These are phyloP conservation scores for Geococcyx californianus DNA, from an alignment of 2,113 vertebrate species.

Conservation along the genomic window DNA sequence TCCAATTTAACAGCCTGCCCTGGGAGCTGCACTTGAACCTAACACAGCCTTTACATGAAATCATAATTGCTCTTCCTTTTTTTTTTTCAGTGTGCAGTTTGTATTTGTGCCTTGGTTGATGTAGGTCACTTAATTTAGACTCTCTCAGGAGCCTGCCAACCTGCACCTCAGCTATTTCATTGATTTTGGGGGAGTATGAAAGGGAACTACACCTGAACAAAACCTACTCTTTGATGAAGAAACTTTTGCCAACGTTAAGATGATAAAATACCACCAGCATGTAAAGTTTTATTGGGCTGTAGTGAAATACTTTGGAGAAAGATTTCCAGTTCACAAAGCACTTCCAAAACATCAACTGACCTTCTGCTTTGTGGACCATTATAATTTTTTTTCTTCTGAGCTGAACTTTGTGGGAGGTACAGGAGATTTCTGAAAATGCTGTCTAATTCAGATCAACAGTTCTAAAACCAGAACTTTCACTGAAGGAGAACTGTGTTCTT, in stretches of 20 bases:
- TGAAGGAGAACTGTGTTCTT: neutral
- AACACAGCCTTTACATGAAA: neutral
- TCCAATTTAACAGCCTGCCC: neutral
- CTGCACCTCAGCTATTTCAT: neutral
- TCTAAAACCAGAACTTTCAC: neutral
- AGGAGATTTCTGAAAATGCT: neutral
- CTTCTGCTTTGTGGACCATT: constrained; percentile 15
- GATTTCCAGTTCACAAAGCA: constrained; percentile 65
- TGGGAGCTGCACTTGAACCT: neutral
- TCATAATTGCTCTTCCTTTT: neutral
- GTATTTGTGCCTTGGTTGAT: neutral
- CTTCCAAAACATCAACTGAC: constrained; percentile 16
- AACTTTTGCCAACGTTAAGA: constrained; percentile 56
- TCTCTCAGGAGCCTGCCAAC: neutral
- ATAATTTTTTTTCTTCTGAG: constrained; percentile 28
- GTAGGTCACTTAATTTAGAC: neutral
- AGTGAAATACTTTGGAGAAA: constrained; percentile 56
- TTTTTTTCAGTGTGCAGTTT: neutral
- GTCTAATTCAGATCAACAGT: neutral
- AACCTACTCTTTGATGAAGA: constrained; percentile 50
- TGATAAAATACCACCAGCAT: constrained; percentile 30
- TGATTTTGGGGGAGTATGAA: constrained; percentile 29
- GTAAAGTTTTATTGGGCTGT: constrained; percentile 31
- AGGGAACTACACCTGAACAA: constrained; percentile 52
- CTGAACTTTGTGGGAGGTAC: neutral